Conservation (phyloP, 2,888 invertebrate genomes). For the Mesodorylaimus sp. region DNA sequence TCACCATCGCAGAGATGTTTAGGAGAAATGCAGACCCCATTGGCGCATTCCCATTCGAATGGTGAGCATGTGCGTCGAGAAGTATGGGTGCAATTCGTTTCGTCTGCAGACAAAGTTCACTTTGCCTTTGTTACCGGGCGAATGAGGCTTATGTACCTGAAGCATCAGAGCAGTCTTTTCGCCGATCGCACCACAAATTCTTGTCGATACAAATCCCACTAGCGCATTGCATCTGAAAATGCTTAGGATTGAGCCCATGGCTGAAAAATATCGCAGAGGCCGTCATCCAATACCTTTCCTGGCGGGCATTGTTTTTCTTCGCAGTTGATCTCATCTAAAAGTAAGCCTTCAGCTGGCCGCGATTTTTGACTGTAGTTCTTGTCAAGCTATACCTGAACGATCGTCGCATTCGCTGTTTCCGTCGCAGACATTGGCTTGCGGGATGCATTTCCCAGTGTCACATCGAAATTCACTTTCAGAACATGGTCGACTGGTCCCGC, state of each 20-base stretch:
- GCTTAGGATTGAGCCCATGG: no score
- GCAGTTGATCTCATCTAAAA: slow-evolving; percentile 43
- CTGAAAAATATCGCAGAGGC: no score
- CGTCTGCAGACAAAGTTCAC: no score
- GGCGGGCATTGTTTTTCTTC: slow-evolving; percentile 19
- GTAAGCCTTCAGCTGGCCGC: no score
- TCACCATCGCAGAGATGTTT: slow-evolving; percentile 58
- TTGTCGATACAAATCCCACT: slow-evolving; percentile 26
- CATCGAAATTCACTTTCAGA: slow-evolving; percentile 32
- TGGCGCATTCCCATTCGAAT: slow-evolving; percentile 76
- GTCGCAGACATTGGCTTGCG: slow-evolving; percentile 82
- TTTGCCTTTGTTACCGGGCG: no score
- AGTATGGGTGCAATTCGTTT: not conserved
- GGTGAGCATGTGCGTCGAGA: slow-evolving; percentile 22
- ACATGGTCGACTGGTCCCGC: slow-evolving; percentile 46
- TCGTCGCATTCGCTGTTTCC: slow-evolving; percentile 91
- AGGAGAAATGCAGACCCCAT: slow-evolving; percentile 76
- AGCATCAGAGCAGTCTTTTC: slow-evolving; percentile 25
- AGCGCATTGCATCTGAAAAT: slow-evolving; percentile 21
- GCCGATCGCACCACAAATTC: slow-evolving; percentile 23
- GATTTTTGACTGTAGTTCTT: no score
- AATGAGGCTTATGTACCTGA: no score
- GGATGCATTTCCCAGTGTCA: slow-evolving; percentile 66
- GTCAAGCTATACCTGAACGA: no score
- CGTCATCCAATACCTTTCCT: slow-evolving; percentile 15